phyloP scores from a whole-genome alignment of 2,888 invertebrate species.

The Euproctis similis region DNA sequence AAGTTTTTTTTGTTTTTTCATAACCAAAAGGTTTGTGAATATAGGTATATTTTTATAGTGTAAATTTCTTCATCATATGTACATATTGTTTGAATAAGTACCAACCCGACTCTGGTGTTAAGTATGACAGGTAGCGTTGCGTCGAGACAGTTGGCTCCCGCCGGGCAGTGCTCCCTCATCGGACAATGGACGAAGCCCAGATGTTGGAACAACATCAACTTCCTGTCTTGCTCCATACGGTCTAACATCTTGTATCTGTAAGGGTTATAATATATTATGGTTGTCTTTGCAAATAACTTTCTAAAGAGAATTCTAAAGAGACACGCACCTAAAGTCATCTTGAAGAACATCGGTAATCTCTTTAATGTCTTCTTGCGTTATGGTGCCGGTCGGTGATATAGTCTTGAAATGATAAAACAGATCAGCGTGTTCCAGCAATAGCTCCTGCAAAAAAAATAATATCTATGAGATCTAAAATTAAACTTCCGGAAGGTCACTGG shows the following conservation, averaged over 20 bases:
- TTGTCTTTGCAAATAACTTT: too few species aligned
- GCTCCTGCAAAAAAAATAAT: constrained; percentile 83
- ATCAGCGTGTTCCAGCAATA: constrained; percentile 93
- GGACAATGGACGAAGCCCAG: constrained; percentile 97
- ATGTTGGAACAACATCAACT: constrained; percentile 95
- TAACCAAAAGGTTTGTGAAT: too few species aligned
- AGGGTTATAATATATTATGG: too few species aligned
- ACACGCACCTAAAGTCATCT: constrained; percentile 87
- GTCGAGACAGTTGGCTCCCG: constrained; percentile 79
- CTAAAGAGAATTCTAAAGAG: neutral
- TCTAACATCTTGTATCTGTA: constrained; percentile 93
- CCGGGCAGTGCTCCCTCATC: constrained; percentile 94
- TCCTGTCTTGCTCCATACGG: constrained; percentile 94
- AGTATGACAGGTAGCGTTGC: constrained; percentile 56
- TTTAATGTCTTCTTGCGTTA: constrained; percentile 95
- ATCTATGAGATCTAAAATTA: too few species aligned
- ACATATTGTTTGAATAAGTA: constrained; percentile 16
- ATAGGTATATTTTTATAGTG: too few species aligned
- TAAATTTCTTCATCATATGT: neutral
- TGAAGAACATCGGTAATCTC: constrained; percentile 94
- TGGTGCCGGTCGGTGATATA: constrained; percentile 90
- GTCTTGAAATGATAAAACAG: constrained; percentile 95
- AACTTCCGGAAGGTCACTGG: too few species aligned
- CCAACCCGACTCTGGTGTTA: constrained; percentile 67
- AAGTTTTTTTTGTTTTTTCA: too few species aligned